Percentiles rank a stretch among this genome's conserved stretches.
phyloP scores from a whole-genome alignment of 92 coral and sea anemone species.

The Actinostola sp. region DNA sequence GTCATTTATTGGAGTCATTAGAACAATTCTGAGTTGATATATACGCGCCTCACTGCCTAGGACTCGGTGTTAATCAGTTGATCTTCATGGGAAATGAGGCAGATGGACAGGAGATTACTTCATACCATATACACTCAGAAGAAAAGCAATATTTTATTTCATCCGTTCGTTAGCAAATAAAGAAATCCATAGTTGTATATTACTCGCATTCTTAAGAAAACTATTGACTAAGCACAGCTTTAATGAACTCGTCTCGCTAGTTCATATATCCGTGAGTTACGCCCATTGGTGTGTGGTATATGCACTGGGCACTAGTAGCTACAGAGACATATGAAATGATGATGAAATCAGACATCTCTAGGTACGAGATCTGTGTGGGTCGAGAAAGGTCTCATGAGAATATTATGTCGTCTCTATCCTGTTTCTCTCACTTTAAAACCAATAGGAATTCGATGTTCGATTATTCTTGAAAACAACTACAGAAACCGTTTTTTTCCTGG shows the following conservation, averaged over 20 bases:
- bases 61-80: slow-evolving; percentile 20
- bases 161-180: slow-evolving; percentile 53
- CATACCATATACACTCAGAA: slow-evolving; percentile 31
- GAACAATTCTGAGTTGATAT: background rate
- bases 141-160: slow-evolving; percentile 33
- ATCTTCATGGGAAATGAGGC: slow-evolving; percentile 43
- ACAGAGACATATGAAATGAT: background rate
- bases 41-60: slow-evolving; percentile 20
- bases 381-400: slow-evolving; percentile 35
- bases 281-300: background rate
- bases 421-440: background rate
- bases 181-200: slow-evolving; percentile 27
- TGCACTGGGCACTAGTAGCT: background rate
- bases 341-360: slow-evolving; percentile 30
- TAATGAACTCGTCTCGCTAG: slow-evolving; percentile 40
- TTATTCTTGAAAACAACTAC: too few species aligned
- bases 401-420: background rate
- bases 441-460: too few species aligned
- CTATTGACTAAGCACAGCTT: slow-evolving; percentile 24
- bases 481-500: background rate
- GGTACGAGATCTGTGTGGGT: slow-evolving; percentile 19
- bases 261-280: slow-evolving; percentile 12
- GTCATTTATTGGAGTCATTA: slow-evolving; percentile 15
- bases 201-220: slow-evolving; percentile 38
- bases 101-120: slow-evolving; percentile 32